Percentiles rank a stretch among this genome's conserved stretches.
Evolutionary conservation across 1,140 invertebrate genomes (phyloP).

Genomic region (Tetragonula clypearis): DNA sequence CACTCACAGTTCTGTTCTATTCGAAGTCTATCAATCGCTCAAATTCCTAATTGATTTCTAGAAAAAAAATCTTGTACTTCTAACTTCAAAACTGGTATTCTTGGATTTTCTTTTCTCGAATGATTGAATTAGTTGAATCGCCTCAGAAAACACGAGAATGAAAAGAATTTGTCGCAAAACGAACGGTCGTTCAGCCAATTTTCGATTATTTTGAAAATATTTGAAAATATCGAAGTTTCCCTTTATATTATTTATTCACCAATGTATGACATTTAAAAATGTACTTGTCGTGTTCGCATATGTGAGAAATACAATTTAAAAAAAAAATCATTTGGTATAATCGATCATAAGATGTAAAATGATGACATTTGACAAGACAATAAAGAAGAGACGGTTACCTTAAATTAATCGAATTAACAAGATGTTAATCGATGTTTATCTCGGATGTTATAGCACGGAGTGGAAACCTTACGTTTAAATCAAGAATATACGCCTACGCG

Average conservation of each 20-base stretch:
- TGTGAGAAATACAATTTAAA: background rate
- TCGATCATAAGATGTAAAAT: background rate
- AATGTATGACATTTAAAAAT: background rate
- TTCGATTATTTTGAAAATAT: background rate
- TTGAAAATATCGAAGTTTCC: background rate
- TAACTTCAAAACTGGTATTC: background rate
- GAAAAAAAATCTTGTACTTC: background rate
- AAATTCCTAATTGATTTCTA: background rate
- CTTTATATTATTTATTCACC: background rate
- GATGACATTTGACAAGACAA: background rate
- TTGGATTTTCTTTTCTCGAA: too few species aligned
- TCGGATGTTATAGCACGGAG: background rate
- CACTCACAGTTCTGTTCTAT: background rate
- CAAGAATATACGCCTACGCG: background rate
- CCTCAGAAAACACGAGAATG: background rate
- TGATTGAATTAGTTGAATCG: background rate
- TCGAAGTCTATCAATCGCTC: background rate
- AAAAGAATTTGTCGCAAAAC: background rate
- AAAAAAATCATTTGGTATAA: background rate
- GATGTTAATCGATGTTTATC: background rate
- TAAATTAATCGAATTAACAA: background rate
- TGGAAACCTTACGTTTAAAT: background rate
- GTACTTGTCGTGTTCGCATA: background rate
- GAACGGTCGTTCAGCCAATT: background rate
- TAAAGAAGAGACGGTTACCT: background rate